Conservation (phyloP, 1,140 invertebrate species). For the Drosophila truncata region DNA sequence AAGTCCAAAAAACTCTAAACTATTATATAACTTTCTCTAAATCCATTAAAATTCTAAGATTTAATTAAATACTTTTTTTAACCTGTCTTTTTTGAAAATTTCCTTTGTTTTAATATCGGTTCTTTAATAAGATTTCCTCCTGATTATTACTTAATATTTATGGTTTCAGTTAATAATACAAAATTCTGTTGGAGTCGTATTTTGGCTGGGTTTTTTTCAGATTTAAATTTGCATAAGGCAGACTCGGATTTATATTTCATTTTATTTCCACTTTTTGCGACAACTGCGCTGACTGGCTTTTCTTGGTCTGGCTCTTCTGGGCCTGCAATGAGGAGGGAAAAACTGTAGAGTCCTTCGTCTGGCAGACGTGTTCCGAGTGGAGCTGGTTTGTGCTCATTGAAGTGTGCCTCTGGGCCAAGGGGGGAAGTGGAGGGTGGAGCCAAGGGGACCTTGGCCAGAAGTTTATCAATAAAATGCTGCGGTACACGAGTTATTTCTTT, state of each 20-base stretch:
- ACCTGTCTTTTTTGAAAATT: too few species aligned
- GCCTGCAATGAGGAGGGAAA: constrained; percentile 44
- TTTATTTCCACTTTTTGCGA: constrained; percentile 39
- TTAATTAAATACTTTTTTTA: too few species aligned
- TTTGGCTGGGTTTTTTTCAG: neutral
- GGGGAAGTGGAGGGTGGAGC: neutral
- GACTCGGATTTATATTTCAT: constrained; percentile 14
- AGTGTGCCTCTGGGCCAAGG: constrained; percentile 42
- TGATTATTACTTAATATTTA: neutral
- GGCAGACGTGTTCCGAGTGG: constrained; percentile 44
- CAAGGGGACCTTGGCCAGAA: constrained; percentile 46
- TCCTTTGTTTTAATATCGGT: too few species aligned
- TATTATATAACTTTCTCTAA: too few species aligned
- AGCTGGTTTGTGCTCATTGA: constrained; percentile 64
- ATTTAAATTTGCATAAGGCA: constrained; percentile 8
- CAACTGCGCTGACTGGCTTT: constrained; percentile 35
- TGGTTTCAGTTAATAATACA: neutral
- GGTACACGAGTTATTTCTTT: constrained; percentile 81
- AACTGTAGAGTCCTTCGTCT: constrained; percentile 45
- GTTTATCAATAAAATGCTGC: constrained; percentile 82
- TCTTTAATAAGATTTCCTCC: too few species aligned
- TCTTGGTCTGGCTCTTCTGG: constrained; percentile 28
- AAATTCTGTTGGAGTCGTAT: neutral
- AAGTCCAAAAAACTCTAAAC: too few species aligned
- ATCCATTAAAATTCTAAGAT: too few species aligned